These are phyloP conservation scores for Mus pahari DNA, from an alignment of 2,113 vertebrate species.

Conservation along the genomic window DNA sequence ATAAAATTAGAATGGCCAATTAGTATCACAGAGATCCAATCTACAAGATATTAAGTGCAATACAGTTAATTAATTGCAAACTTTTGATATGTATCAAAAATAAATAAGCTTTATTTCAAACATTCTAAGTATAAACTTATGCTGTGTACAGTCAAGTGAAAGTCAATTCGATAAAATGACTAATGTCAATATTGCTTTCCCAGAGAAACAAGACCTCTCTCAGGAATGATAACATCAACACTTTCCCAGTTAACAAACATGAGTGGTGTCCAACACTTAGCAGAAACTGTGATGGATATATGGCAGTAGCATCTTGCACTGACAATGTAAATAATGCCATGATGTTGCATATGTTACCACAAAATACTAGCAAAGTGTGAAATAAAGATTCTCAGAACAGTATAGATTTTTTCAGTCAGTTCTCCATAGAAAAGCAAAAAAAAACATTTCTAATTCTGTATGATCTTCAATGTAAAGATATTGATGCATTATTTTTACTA, in stretches of 20 bases:
- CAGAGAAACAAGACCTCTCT: neutral
- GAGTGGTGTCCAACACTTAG: neutral
- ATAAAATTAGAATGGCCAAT: neutral
- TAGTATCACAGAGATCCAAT: neutral
- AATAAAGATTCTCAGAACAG: neutral
- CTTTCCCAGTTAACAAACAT: neutral
- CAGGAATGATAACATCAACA: neutral
- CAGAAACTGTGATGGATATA: neutral
- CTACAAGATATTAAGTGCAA: neutral
- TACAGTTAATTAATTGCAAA: neutral
- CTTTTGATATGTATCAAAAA: neutral
- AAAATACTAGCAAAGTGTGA: neutral
- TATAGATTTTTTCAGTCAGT: neutral
- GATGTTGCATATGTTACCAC: neutral
- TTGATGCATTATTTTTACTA: neutral
- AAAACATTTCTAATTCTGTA: neutral
- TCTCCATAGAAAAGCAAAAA: neutral
- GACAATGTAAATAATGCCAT: constrained; percentile 15
- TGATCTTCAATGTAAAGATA: neutral
- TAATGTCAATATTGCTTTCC: neutral
- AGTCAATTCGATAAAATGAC: neutral
- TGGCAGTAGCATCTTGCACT: neutral
- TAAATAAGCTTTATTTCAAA: neutral
- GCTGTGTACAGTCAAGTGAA: neutral
- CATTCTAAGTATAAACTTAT: neutral